Percentiles rank a stretch among this genome's conserved stretches.
These are phyloP conservation scores for Onychorhynchus coronatus DNA, from an alignment of 2,113 vertebrate genomes.

Conservation along the genomic window DNA sequence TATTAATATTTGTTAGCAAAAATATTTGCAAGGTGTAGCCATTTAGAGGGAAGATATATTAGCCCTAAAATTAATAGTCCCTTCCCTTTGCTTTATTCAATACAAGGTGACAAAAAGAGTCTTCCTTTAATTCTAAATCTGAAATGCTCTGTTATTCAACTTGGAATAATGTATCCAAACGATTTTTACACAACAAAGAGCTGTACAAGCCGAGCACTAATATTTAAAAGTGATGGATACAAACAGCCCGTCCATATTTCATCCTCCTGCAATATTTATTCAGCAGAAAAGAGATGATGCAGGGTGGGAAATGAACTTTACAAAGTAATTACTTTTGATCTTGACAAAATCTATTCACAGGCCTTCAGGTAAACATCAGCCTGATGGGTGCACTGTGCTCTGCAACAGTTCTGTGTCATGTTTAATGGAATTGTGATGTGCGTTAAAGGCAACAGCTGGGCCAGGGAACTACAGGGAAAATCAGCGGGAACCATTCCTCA, in stretches of 20 bases:
- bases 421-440: constrained; percentile 10
- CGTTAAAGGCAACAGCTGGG: neutral
- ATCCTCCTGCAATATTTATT: constrained; percentile 73
- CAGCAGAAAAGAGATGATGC: constrained; percentile 39
- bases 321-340: constrained; percentile 75
- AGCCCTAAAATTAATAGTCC: neutral
- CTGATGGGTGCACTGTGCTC: neutral
- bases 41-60: neutral
- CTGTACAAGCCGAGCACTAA: constrained; percentile 25
- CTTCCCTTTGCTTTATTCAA: constrained; percentile 7
- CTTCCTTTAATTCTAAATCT: constrained; percentile 38
- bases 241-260: constrained; percentile 53
- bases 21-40: neutral
- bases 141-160: constrained; percentile 26
- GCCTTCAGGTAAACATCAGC: constrained; percentile 67
- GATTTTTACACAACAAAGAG: constrained; percentile 46
- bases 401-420: neutral
- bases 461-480: neutral
- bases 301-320: constrained; percentile 70
- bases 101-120: constrained; percentile 12
- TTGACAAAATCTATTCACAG: constrained; percentile 54
- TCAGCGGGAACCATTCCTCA: neutral
- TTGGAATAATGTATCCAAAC: constrained; percentile 45
- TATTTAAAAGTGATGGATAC: constrained; percentile 66
- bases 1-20: constrained; percentile 33